phyloP scores from a whole-genome alignment of 2,797 vertebrate genomes.

The Valencia hispanica region DNA sequence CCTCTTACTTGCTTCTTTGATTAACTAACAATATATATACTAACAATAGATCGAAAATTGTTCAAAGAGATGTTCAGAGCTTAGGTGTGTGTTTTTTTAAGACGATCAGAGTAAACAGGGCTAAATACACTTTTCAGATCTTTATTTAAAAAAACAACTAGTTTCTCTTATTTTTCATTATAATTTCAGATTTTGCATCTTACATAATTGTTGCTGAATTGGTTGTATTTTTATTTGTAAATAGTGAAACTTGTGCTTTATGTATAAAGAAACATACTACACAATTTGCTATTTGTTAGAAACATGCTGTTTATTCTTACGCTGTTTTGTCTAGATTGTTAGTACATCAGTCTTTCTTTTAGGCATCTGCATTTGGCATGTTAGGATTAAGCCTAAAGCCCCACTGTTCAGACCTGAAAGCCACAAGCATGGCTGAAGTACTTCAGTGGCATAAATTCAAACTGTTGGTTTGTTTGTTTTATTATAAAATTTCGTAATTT shows the following conservation, averaged over 20 bases:
- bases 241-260: neutral
- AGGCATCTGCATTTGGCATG: neutral
- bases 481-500: neutral
- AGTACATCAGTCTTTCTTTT: neutral
- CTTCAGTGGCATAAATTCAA: neutral
- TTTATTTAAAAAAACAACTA: too few relatives aligned
- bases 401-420: neutral
- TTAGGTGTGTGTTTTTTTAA: too few relatives aligned
- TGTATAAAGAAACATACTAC: neutral
- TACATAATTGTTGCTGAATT: too few relatives aligned
- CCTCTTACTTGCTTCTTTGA: neutral
- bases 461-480: neutral
- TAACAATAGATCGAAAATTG: neutral
- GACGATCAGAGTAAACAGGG: too few relatives aligned
- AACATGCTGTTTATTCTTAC: neutral
- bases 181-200: too few relatives aligned
- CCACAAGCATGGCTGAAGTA: neutral
- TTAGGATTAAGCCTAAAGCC: neutral
- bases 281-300: neutral
- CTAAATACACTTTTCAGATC: too few relatives aligned
- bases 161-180: too few relatives aligned
- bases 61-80: neutral
- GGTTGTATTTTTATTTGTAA: neutral
- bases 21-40: neutral
- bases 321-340: neutral